Percentiles rank a stretch among this genome's conserved stretches.
Evolutionary conservation across 1,140 invertebrate species (phyloP).

Genomic region (Stegodyphus dumicola): DNA sequence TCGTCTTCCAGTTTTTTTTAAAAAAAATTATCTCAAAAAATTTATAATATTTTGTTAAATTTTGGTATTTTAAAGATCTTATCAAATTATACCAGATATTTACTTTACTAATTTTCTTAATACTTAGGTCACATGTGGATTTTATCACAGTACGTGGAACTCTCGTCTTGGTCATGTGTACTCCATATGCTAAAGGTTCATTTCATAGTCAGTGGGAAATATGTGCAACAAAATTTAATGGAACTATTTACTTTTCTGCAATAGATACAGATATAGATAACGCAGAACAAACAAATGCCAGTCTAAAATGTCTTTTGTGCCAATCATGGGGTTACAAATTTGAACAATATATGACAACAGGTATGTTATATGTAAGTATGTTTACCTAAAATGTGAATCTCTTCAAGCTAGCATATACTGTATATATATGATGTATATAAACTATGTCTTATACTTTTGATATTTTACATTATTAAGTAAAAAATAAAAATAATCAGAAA

Average conservation of each 20-base stretch:
- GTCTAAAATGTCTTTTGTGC: constrained; percentile 71
- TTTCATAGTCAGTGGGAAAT: constrained; percentile 75
- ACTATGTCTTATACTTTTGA: too few relatives aligned
- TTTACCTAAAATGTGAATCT: too few relatives aligned
- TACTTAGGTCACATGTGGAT: constrained; percentile 69
- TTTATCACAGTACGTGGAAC: constrained; percentile 80
- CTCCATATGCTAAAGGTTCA: constrained; percentile 74
- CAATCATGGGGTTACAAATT: constrained; percentile 84
- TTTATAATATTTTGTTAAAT: too few relatives aligned
- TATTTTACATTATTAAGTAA: too few relatives aligned
- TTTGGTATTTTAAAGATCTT: too few relatives aligned
- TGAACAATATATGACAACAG: constrained; percentile 80
- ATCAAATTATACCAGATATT: not conserved
- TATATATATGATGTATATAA: too few relatives aligned
- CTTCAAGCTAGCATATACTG: too few relatives aligned
- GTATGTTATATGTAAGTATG: constrained; percentile 65
- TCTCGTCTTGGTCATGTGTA: constrained; percentile 75
- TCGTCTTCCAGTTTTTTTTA: too few relatives aligned
- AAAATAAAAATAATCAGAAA: too few relatives aligned
- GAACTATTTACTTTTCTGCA: constrained; percentile 78
- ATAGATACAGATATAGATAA: constrained; percentile 74
- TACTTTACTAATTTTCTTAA: not conserved
- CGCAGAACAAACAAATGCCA: constrained; percentile 67
- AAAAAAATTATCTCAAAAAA: too few relatives aligned
- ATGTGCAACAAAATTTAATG: constrained; percentile 74